These are phyloP conservation scores for Cercopithecus diana DNA, from an alignment of 2,797 vertebrate species.

Conservation along the genomic window DNA sequence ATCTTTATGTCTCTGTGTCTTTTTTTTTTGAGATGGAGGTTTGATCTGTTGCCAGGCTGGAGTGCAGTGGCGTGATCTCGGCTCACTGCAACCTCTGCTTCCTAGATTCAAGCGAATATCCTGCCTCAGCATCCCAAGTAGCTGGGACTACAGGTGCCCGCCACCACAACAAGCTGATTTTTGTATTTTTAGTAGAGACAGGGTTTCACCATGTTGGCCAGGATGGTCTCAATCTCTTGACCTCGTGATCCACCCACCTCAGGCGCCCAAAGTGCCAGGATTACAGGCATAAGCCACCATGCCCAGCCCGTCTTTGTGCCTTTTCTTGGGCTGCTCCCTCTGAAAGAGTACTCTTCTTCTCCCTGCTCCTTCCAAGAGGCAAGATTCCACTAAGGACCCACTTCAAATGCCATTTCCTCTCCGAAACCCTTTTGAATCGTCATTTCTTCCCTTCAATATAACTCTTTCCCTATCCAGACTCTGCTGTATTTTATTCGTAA, in stretches of 20 bases:
- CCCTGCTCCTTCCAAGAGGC: neutral
- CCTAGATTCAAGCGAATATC: fast-evolving
- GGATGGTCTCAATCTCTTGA: too few relatives aligned
- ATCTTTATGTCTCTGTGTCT: neutral
- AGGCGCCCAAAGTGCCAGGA: too few relatives aligned
- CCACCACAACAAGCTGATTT: too few relatives aligned
- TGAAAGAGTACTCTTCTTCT: neutral
- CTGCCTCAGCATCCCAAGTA: neutral
- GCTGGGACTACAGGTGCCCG: too few relatives aligned
- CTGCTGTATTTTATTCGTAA: neutral
- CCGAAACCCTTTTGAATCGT: neutral
- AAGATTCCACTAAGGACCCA: neutral
- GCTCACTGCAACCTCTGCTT: neutral
- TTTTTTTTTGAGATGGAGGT: neutral
- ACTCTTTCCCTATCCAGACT: neutral
- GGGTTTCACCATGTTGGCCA: too few relatives aligned
- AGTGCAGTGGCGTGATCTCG: neutral
- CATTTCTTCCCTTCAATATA: neutral
- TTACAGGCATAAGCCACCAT: too few relatives aligned
- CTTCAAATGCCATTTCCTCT: neutral
- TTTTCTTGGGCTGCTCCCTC: neutral
- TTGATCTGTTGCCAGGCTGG: neutral
- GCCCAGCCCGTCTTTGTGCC: neutral
- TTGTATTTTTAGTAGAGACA: too few relatives aligned
- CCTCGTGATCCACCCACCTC: too few relatives aligned